phyloP scores from a whole-genome alignment of 2,888 invertebrate genomes.

The Drosophila dives region DNA sequence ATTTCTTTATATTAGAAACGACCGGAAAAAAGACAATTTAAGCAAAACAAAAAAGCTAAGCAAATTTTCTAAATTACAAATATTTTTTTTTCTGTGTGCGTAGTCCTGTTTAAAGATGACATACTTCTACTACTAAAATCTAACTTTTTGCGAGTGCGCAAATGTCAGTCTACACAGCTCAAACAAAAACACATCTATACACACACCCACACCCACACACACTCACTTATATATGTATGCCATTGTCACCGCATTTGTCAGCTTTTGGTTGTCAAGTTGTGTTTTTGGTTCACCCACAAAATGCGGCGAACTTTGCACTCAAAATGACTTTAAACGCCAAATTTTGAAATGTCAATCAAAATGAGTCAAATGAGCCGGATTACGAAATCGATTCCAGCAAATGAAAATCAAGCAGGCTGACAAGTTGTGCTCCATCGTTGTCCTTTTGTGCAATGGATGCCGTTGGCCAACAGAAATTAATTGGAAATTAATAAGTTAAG shows the following conservation, averaged over 20 bases:
- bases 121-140: conserved; percentile 16
- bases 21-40: too few relatives aligned
- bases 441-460: conserved; percentile 32
- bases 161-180: conserved; percentile 27
- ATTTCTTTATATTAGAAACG: too few relatives aligned
- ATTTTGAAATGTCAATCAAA: conserved; percentile 28
- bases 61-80: not conserved
- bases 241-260: conserved; percentile 2
- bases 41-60: too few relatives aligned
- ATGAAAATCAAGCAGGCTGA: conserved; percentile 9
- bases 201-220: not conserved
- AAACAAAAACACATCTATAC: not conserved
- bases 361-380: not conserved
- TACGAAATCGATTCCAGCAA: conserved; percentile 4
- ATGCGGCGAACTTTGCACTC: conserved; percentile 12
- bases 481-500: conserved; percentile 74
- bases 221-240: not conserved
- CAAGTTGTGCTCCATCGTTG: not conserved
- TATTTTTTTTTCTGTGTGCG: not conserved
- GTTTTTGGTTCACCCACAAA: conserved; percentile 1
- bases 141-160: conserved; percentile 2
- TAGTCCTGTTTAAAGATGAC: not conserved
- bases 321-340: conserved; percentile 34
- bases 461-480: conserved; percentile 55
- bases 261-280: conserved; percentile 4